Conservation (phyloP, 2,797 vertebrate genomes). For the Valencia hispanica region DNA sequence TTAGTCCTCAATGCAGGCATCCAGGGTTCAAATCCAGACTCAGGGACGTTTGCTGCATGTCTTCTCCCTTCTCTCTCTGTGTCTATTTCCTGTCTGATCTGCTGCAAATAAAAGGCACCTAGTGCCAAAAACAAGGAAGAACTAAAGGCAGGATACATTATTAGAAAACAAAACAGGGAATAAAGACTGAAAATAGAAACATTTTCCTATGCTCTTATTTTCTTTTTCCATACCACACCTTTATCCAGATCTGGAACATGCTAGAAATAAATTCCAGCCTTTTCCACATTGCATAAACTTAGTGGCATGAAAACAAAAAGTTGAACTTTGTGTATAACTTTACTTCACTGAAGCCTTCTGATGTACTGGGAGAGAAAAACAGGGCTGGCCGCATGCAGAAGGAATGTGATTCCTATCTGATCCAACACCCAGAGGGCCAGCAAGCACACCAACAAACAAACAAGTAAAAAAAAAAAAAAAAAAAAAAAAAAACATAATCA, state of each 20-base stretch:
- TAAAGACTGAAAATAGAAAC: not conserved
- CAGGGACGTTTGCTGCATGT: too few relatives aligned
- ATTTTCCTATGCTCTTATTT: not conserved
- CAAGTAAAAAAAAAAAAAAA: slow-evolving; percentile 3
- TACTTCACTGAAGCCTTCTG: not conserved
- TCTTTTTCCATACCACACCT: not conserved
- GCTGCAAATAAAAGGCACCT: too few relatives aligned
- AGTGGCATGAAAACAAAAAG: not conserved
- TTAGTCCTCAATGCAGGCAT: too few relatives aligned
- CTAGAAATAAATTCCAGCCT: not conserved
- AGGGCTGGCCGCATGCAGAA: slow-evolving; percentile 23
- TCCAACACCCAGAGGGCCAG: slow-evolving; percentile 24
- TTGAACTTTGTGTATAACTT: not conserved
- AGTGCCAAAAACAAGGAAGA: not conserved
- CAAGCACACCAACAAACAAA: slow-evolving; percentile 21
- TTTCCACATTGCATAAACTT: not conserved
- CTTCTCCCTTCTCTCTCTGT: too few relatives aligned
- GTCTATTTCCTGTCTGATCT: too few relatives aligned
- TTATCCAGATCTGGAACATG: not conserved
- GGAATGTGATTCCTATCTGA: slow-evolving; percentile 56
- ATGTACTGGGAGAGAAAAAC: slow-evolving; percentile 16
- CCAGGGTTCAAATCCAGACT: too few relatives aligned
- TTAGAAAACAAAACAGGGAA: not conserved
- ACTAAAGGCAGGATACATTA: not conserved
- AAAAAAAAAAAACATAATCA: slow-evolving; percentile 34